Evolutionary conservation across 2,113 vertebrate genomes (phyloP), one percentile per base, ranked within the genome.

Genomic region (Nicator chloris): DNA sequence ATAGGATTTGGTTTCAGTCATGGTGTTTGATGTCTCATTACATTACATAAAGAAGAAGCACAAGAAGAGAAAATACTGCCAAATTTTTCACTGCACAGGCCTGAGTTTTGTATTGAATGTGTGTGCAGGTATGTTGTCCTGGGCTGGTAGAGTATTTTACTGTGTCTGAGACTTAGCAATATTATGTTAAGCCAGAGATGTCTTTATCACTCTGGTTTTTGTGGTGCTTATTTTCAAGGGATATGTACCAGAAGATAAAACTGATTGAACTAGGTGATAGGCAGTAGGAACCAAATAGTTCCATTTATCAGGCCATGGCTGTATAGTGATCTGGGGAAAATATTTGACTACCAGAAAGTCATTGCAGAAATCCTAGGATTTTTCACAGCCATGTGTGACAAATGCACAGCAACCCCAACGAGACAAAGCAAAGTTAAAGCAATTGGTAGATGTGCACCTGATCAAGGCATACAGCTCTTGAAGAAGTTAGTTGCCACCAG

Each of bases 1-100:
- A 80, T 51, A 75, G 87, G 92, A 95, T 95, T 97, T 93, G 64
- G 51, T 96, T 97, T 93, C 85, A 78, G 79, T 64, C 20, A 0
- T 33, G 27, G 17, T 86, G 79, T 92, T 86, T 78, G 75, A 92
- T 90, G 75, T 90, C 82, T 88, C 80, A n/a, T 60, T 88, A 50
- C 80, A n/a, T 60, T 88, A 50, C 39, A 63, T 70, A 81, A 90
- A 86, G 85, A 88, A 94, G 54, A 14, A 88, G 31, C 71, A 64
- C 39, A 86, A 90, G 47, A 40, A 33, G 31, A 86, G 35, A 88
- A 39, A 88, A 73, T 37, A 12, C 39, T 37, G 35, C 56, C 86
- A 89, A 88, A 66, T 89, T 94, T 87, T 92, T 95, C 39, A 86
- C 59, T 87, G 24, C 64, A 83, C 3, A 47, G 90, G 20, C 33